Evolutionary conservation across 2,888 invertebrate genomes (phyloP).

Genomic region (Coleophora deauratella): DNA sequence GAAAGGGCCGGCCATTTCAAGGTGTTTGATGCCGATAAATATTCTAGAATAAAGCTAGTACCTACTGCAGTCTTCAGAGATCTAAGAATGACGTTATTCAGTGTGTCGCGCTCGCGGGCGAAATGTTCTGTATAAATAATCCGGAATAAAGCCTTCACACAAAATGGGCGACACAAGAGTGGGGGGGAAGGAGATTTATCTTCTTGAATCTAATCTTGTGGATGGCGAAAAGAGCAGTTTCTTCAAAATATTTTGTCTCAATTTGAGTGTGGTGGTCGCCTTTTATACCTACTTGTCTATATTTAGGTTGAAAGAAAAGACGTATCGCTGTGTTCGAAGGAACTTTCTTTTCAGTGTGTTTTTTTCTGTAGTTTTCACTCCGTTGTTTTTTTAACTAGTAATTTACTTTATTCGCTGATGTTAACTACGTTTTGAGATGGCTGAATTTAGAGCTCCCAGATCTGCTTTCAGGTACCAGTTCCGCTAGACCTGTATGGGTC

Average conservation of each 20-base stretch:
- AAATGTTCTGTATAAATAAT: constrained; percentile 65
- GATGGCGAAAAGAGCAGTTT: constrained; percentile 64
- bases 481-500: too few relatives aligned
- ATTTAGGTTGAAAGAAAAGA: constrained; percentile 41
- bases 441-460: too few relatives aligned
- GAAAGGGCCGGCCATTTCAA: constrained; percentile 5
- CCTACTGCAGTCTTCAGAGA: constrained; percentile 22
- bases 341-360: too few relatives aligned
- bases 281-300: constrained; percentile 38
- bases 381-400: too few relatives aligned
- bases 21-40: neutral
- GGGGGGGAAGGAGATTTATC: constrained; percentile 63
- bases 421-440: too few relatives aligned
- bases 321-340: constrained; percentile 39
- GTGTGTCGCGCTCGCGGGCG: constrained; percentile 43
- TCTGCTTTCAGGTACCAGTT: too few relatives aligned
- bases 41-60: too few relatives aligned
- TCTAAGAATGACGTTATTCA: constrained; percentile 50
- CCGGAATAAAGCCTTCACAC: constrained; percentile 61
- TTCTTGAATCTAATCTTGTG: constrained; percentile 68
- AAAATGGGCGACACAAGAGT: constrained; percentile 55
- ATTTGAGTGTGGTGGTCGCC: constrained; percentile 22
- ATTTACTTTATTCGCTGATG: too few relatives aligned
- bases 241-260: constrained; percentile 44
- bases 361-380: too few relatives aligned